Conservation (phyloP, 2,113 vertebrate genomes). For the Corythornis madagascariensis region DNA sequence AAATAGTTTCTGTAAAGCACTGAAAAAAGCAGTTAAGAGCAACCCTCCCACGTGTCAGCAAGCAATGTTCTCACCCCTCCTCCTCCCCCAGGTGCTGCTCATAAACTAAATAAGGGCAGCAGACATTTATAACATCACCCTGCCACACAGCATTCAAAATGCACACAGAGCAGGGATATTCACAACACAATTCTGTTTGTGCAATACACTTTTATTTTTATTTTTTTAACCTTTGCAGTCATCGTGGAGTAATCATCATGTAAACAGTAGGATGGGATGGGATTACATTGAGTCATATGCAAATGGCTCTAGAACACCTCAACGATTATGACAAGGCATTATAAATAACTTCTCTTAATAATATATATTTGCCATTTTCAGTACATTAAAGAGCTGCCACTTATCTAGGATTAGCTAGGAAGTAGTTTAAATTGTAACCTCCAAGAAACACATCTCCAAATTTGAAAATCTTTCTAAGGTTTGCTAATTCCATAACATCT, state of each 20-base stretch:
- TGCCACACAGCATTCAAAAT: rapidly evolving
- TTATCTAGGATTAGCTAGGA: slow-evolving; percentile 79
- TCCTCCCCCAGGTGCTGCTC: not conserved
- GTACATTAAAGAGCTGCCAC: slow-evolving; percentile 80
- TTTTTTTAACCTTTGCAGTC: slow-evolving; percentile 81
- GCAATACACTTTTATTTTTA: slow-evolving; percentile 80
- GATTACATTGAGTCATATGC: slow-evolving; percentile 80
- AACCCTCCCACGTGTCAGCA: rapidly evolving
- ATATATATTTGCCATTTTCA: slow-evolving; percentile 81
- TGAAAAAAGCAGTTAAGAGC: not conserved
- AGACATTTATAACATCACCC: not conserved
- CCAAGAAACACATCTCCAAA: slow-evolving; percentile 55
- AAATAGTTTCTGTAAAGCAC: not conserved
- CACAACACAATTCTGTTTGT: slow-evolving; percentile 53
- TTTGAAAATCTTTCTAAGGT: slow-evolving; percentile 63
- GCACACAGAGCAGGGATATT: not conserved
- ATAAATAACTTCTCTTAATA: slow-evolving; percentile 83
- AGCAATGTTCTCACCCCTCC: not conserved
- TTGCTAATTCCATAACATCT: slow-evolving; percentile 66
- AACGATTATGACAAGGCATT: slow-evolving; percentile 82
- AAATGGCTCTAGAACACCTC: slow-evolving; percentile 82
- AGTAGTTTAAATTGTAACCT: slow-evolving; percentile 72
- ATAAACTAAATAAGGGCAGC: not conserved
- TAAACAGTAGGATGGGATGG: slow-evolving; percentile 84
- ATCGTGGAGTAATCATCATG: slow-evolving; percentile 80